phyloP scores from a whole-genome alignment of 2,113 vertebrate genomes.

The Ailuropoda melanoleuca region DNA sequence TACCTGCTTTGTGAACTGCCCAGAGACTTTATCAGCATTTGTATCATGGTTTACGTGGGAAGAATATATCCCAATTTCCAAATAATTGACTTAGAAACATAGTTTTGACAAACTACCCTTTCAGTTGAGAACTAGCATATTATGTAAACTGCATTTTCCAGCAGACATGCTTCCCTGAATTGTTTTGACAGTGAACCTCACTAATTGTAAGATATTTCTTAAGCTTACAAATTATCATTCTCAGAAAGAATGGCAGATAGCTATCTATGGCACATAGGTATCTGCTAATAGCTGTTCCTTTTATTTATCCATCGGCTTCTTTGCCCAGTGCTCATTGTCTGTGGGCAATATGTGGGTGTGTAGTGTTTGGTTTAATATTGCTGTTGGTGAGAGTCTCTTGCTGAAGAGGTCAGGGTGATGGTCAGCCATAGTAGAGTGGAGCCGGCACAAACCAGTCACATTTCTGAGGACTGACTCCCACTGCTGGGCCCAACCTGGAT shows the following conservation, averaged over 20 bases:
- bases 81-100: background rate
- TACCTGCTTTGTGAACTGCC: background rate
- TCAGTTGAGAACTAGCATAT: background rate
- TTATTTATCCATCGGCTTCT: background rate
- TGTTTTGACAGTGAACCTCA: background rate
- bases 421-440: background rate
- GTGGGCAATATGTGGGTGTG: rapidly evolving
- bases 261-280: background rate
- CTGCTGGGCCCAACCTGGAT: background rate
- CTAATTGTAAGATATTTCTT: background rate
- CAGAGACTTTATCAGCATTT: background rate
- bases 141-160: background rate
- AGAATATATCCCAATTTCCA: background rate
- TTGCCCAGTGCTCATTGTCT: background rate
- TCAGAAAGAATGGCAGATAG: background rate
- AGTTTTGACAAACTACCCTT: background rate
- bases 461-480: background rate
- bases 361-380: background rate
- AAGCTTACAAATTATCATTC: background rate
- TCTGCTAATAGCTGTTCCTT: background rate
- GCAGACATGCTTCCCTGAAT: background rate
- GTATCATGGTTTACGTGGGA: background rate
- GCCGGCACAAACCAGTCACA: background rate
- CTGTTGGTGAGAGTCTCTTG: background rate
- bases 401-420: background rate